phyloP scores from a whole-genome alignment of 2,888 invertebrate genomes.

The Argyresthia goedartella region DNA sequence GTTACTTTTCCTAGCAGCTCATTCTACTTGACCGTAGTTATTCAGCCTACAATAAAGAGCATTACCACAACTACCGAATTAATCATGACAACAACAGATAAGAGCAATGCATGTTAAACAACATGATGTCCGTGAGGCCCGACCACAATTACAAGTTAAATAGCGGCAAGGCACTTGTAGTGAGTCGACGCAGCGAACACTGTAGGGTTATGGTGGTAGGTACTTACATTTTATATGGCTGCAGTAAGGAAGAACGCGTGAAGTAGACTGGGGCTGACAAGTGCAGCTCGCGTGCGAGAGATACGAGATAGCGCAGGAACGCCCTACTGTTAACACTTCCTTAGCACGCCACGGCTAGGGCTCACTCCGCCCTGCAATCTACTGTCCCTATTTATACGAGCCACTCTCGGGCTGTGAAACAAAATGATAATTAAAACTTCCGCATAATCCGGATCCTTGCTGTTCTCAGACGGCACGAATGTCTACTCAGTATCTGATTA shows the following conservation, averaged over 20 bases:
- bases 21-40: neutral
- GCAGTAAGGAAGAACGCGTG: neutral
- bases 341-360: constrained; percentile 38
- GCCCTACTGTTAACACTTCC: constrained; percentile 52
- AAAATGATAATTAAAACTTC: constrained; percentile 3
- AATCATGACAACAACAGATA: neutral
- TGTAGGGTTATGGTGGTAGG: neutral
- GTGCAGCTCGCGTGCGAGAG: constrained; percentile 45
- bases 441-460: neutral
- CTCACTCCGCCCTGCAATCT: constrained; percentile 1
- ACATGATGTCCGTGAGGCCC: neutral
- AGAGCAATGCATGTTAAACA: neutral
- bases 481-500: no score
- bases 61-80: neutral
- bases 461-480: neutral
- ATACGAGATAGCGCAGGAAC: constrained; percentile 55
- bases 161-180: neutral
- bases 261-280: constrained; percentile 32
- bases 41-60: neutral
- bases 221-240: neutral
- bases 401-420: neutral
- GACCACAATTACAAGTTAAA: neutral
- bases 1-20: neutral
- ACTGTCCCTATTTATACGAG: neutral
- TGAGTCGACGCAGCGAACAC: neutral